These are phyloP conservation scores for Rhopalosiphum nymphaeae DNA, from an alignment of 2,888 invertebrate genomes.

Conservation along the genomic window DNA sequence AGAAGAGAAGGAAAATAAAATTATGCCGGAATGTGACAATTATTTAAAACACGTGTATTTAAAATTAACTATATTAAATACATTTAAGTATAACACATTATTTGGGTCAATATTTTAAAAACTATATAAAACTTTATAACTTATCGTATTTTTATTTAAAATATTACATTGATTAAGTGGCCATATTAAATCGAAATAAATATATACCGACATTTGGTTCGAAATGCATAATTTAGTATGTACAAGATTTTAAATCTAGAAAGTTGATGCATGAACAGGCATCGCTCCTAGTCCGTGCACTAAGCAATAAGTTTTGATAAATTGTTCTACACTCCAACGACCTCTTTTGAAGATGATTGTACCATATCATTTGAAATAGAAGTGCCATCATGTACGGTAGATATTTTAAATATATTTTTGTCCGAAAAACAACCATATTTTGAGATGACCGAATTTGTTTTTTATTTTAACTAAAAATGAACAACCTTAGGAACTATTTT, in stretches of 20 bases:
- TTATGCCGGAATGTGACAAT: neutral
- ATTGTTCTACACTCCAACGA: neutral
- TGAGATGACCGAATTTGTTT: no score
- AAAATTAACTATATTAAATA: no score
- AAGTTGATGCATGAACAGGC: neutral
- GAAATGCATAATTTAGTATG: neutral
- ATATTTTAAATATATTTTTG: no score
- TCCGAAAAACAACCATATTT: no score
- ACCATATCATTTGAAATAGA: neutral
- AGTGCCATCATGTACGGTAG: neutral
- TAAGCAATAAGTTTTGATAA: neutral
- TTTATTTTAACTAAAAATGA: no score
- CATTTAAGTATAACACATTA: neutral
- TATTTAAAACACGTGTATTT: neutral
- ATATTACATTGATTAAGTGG: neutral
- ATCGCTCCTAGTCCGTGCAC: fast-evolving
- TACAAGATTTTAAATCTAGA: neutral
- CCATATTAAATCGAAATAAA: neutral
- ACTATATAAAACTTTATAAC: neutral
- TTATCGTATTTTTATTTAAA: neutral
- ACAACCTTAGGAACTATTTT: no score
- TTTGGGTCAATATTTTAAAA: neutral
- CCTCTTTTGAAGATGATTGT: neutral
- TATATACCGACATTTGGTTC: neutral
- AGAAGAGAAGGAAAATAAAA: neutral